Conservation (phyloP, 2,888 invertebrate species). For the Parasteatoda lunata region DNA sequence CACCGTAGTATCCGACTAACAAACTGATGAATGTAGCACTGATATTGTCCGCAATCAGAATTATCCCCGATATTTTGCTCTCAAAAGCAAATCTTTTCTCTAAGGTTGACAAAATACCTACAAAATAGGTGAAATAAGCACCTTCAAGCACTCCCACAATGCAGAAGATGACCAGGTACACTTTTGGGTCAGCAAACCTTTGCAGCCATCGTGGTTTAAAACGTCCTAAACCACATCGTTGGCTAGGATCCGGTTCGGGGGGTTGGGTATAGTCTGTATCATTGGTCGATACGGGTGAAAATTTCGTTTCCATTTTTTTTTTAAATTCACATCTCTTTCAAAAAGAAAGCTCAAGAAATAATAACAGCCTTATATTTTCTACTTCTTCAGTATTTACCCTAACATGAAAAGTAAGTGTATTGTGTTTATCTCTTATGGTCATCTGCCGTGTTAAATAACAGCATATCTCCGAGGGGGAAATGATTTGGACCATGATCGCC, state of each 20-base stretch:
- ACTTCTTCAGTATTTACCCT: too few relatives aligned
- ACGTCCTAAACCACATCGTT: constrained; percentile 68
- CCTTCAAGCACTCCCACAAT: constrained; percentile 70
- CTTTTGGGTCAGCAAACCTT: constrained; percentile 69
- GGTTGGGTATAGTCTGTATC: neutral
- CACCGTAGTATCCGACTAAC: constrained; percentile 69
- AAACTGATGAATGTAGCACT: constrained; percentile 61
- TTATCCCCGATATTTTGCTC: constrained; percentile 69
- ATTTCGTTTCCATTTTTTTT: neutral
- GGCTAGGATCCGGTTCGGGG: neutral
- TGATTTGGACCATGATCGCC: too few relatives aligned
- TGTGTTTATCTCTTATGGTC: too few relatives aligned
- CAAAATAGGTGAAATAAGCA: constrained; percentile 69
- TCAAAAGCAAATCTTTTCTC: constrained; percentile 70
- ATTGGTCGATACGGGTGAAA: neutral
- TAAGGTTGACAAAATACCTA: constrained; percentile 68
- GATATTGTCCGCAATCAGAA: constrained; percentile 69
- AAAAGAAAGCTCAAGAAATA: too few relatives aligned
- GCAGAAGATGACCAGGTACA: constrained; percentile 68
- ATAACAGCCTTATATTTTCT: too few relatives aligned
- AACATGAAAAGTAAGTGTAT: too few relatives aligned
- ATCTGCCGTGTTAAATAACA: too few relatives aligned
- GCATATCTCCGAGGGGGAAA: too few relatives aligned
- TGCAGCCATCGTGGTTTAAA: constrained; percentile 70
- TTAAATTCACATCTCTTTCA: neutral